Percentiles rank a stretch among this genome's conserved stretches.
phyloP scores from a whole-genome alignment of 1,140 invertebrate genomes.

The Drosophila pruinosa region DNA sequence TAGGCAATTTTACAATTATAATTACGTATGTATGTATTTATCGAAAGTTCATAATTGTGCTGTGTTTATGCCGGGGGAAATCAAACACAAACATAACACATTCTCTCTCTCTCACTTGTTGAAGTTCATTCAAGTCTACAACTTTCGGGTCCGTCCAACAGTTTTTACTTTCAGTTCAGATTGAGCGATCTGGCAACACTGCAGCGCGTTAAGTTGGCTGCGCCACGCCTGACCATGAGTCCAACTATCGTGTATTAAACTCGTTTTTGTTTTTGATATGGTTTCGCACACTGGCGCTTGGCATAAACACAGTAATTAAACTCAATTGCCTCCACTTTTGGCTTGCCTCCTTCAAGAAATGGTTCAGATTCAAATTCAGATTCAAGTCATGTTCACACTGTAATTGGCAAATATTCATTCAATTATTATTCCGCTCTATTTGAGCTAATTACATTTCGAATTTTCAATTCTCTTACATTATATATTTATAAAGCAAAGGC shows the following conservation, averaged over 20 bases:
- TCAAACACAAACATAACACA: too few species aligned
- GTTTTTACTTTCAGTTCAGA: neutral
- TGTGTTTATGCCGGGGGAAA: conserved; percentile 2
- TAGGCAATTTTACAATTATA: conserved; percentile 15
- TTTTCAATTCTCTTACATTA: neutral
- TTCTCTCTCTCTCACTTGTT: neutral
- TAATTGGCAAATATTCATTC: neutral
- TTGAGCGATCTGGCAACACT: neutral
- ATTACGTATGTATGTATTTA: conserved; percentile 23
- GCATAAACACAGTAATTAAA: conserved; percentile 6
- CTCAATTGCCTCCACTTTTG: conserved; percentile 8
- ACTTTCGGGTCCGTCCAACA: conserved; percentile 24
- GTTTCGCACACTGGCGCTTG: neutral
- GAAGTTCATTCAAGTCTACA: neutral
- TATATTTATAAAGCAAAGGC: neutral
- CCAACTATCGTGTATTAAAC: neutral
- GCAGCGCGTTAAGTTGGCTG: neutral
- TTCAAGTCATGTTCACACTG: neutral
- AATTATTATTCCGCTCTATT: neutral
- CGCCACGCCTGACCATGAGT: too few species aligned
- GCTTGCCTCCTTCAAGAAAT: conserved; percentile 15
- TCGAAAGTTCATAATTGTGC: neutral
- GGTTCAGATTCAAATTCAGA: neutral
- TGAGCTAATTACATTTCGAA: neutral
- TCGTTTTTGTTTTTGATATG: neutral